Evolutionary conservation across 2,113 vertebrate genomes (phyloP), one percentile per base, ranked within the genome.

Genomic region (Xyrauchen texanus): DNA sequence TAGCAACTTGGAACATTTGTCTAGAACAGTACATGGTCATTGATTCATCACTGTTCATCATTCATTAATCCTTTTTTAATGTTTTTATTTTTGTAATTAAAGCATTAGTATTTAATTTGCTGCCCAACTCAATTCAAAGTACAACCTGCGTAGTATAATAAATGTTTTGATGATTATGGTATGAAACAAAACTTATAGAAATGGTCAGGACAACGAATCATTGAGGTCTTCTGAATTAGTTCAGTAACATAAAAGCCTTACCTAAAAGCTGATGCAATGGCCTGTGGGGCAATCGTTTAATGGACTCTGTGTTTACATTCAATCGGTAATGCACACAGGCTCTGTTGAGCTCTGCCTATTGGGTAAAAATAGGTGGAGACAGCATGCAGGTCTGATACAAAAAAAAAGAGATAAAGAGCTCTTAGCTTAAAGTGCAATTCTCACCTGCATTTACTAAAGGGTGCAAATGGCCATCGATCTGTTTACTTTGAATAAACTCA

Each of bases 401-500:
- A 58, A 34, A 58, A 34, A 81, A 58, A 7, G 52, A 68, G 42
- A 76, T 47, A 6, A 12, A 78, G 66, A 51, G 77, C 55, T 65
- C 8, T 34, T 21, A 44, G 3, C 7, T 51, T 34, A 34, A 34
- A 34, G 21, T 34, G 21, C 21, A 34, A 11, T 9, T 61, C 60
- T 68, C 76, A 13, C 72, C 15, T 34, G 21, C 21, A 34, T 34
- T 34, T 3, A 34, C 21, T 34, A 21, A 34, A 72, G 46, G 60
- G 55, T 68, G 47, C 51, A 80, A 9, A 69, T 15, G 16, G 66
- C 69, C 15, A 67, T 82, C 72, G 67, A 73, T 58, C 60, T 64
- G 21, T 74, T 82, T 58, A 12, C 78, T 83, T 73, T 82, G 79
- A 81, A 85, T 86, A 47, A 79, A 78, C 71, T 80, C 5, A 11